Base-by-base conservation (phyloP, 2,888 invertebrate genomes). In the Yponomeuta plumbellus region DNA sequence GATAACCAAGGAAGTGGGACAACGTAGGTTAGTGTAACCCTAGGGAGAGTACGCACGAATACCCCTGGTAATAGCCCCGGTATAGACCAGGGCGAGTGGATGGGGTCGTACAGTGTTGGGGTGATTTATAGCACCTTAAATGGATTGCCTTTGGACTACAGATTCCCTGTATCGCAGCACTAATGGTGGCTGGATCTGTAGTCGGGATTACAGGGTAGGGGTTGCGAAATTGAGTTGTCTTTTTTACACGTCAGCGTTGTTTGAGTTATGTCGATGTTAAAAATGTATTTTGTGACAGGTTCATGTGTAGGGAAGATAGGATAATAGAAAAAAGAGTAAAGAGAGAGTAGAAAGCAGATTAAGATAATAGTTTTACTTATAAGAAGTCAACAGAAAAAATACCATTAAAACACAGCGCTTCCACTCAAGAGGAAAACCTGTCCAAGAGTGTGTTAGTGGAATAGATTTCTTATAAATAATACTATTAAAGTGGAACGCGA, bases 51-150 rank as follows among this genome's bases (percentile, higher is more conserved):
- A 78, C 85, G 86, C 84, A 85, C 79, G 85, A 75, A 81, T 84
- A 77, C 81, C 78, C 84, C 70, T 79, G 79, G 78, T 86, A 87
- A 87, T 86, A 80, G 80, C 74, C 70, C 77, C 75, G 79, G 82
- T 81, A 81, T 74, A 75, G 23, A 61, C 39, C 63, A 21, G 56
- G 34, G 61, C 44, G 56, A 39, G 64, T 66, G 26, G 63, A 58
- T 66, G 63, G 22, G 58, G 39, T 62, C 65, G 70, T 76, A 77
- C 77, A 75, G 76, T 75, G 74, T 72, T 70, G 67, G 75, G 78
- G 84, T 88, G 86, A 89, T 88, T 87, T 88, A 89, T 88, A 82
- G 80, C 81, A 79, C 81, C 81, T 83, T 85, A 86, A 87, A 86
- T 80, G 84, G 84, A 86, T 88, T 84, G 80, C 76, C 75, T 76